Base-by-base conservation (phyloP, 2,888 invertebrate species). In the Troides helena region DNA sequence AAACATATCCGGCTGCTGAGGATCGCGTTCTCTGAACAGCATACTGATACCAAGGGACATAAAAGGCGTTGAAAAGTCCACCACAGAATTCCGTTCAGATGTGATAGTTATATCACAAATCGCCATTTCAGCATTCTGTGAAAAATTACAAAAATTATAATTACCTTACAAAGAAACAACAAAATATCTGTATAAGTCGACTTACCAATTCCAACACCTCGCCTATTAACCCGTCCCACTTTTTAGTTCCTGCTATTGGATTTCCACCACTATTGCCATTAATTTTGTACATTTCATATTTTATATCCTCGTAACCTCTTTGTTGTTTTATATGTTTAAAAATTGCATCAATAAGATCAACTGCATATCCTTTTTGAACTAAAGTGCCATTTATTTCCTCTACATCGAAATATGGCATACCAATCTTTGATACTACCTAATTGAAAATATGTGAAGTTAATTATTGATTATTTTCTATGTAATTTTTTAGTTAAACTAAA, bases 41-140 rank as follows among this genome's bases (percentile, higher is more conserved):
- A 98, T 97, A 77, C 97, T 97, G 73, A 98, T 98, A 58, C 97
- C 98, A 74, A 99, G 90, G 74, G 97, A 97, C 98, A 99, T 99
- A 85, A 99, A 99, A 0, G 99, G 99, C 89, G 97, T 97, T 0
- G 98, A 97, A 86, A 99, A 99, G 83, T 98, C 98, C 0, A 98
- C 97, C 17, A 96, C 96, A 69, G 95, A 94, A 74, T 98, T 96
- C 61, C 99, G 94, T 64, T 97, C 95, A 78, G 97, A 97, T 4
- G 98, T 99, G 67, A 99, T 99, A 3, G 99, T 99, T 74, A 99
- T 89, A 81, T 99, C 99, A 75, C 98, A 98, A 43, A 99, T 95
- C 0, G 97, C 99, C 73, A 99, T 93, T 83, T 98, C 97, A 0
- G 98, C 98, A 93, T 95, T 96, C 98, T 98, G 88, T 57, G 23